A percentile compares a stretch with the other conserved stretches of the same genome.
Conservation (phyloP, 2,113 vertebrate species). For the Tetrao urogallus region DNA sequence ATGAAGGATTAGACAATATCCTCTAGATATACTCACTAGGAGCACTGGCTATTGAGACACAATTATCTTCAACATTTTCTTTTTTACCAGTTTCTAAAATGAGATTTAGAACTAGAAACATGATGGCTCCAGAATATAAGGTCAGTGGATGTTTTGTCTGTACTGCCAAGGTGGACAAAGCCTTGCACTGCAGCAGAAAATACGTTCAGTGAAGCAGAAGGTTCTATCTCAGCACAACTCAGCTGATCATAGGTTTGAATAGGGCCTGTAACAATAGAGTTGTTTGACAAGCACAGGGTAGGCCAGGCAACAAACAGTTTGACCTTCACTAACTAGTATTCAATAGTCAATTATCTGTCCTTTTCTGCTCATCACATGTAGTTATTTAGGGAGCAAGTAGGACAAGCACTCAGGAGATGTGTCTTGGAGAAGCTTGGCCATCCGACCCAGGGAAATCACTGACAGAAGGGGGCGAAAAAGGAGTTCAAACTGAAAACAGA, state of each 20-base stretch:
- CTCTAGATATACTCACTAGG: neutral
- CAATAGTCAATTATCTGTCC: constrained; percentile 45
- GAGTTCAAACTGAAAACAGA: neutral
- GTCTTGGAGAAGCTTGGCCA: neutral
- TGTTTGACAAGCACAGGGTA: constrained; percentile 28
- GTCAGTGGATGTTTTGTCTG: neutral
- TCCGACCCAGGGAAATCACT: neutral
- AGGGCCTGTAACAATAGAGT: constrained; percentile 27
- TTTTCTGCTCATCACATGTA: neutral
- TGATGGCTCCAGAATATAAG: neutral
- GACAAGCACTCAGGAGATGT: neutral
- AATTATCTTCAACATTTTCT: neutral
- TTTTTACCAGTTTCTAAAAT: neutral
- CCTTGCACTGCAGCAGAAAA: neutral
- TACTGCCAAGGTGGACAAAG: neutral
- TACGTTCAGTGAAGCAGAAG: constrained; percentile 16
- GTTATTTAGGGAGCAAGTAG: neutral
- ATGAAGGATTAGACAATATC: neutral
- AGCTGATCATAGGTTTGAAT: constrained; percentile 30
- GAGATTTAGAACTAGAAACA: neutral
- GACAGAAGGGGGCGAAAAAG: neutral
- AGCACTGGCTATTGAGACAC: neutral
- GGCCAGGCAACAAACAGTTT: neutral
- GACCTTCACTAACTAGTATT: constrained; percentile 55
- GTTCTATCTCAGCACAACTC: constrained; percentile 4